Percentiles rank a stretch among this genome's conserved stretches.
These are phyloP conservation scores for Drosophila recens DNA, from an alignment of 2,888 invertebrate genomes.

Conservation along the genomic window DNA sequence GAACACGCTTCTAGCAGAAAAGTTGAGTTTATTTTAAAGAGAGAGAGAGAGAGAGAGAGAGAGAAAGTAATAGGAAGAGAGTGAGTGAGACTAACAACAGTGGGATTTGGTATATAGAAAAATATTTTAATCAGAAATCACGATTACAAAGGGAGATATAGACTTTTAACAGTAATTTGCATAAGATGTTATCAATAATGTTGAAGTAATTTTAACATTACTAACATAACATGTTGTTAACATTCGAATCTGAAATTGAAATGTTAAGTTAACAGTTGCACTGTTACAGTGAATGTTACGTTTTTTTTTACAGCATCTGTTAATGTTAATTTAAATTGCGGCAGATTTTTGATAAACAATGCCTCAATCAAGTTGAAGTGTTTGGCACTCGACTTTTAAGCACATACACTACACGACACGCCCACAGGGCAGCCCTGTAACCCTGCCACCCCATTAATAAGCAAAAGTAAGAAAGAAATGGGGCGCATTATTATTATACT, in stretches of 20 bases:
- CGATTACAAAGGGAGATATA: no score
- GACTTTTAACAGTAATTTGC: no score
- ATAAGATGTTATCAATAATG: no score
- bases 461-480: slow-evolving; percentile 15
- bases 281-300: background rate
- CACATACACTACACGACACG: slow-evolving; percentile 23
- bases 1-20: background rate
- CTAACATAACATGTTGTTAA: no score
- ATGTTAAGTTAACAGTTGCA: background rate
- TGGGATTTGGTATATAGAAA: no score
- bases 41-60: background rate
- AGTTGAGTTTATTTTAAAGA: background rate
- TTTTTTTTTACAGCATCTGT: slow-evolving; percentile 1
- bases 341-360: slow-evolving; percentile 40
- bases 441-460: slow-evolving; percentile 28
- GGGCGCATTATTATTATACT: slow-evolving; percentile 51
- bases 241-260: no score
- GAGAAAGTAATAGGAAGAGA: background rate
- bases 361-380: slow-evolving; percentile 62
- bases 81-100: background rate
- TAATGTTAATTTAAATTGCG: slow-evolving; percentile 5
- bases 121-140: no score
- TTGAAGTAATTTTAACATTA: no score
- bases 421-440: slow-evolving; percentile 31
- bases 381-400: slow-evolving; percentile 45